These are phyloP conservation scores for Sakesphorus luctuosus DNA, from an alignment of 2,113 vertebrate genomes.

Conservation along the genomic window DNA sequence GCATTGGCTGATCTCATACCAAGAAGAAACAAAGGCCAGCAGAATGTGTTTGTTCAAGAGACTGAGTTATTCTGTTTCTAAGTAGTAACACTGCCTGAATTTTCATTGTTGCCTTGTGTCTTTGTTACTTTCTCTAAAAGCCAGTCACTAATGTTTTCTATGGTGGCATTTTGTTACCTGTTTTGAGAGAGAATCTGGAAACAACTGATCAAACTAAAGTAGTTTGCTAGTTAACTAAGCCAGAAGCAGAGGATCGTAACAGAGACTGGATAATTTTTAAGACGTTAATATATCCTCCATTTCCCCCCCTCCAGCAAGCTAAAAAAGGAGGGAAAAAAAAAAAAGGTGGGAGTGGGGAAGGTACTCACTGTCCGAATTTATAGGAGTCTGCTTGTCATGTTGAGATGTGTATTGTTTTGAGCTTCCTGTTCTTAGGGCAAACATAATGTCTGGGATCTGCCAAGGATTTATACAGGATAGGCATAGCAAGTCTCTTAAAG, in stretches of 20 bases:
- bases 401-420: not conserved
- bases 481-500: not conserved
- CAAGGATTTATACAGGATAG: not conserved
- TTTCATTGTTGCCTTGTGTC: not conserved
- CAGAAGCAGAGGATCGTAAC: not conserved
- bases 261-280: not conserved
- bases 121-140: not conserved
- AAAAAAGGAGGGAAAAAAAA: not conserved
- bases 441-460: not conserved
- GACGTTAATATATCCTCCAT: not conserved
- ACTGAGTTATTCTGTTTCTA: not conserved
- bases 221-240: not conserved
- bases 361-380: not conserved
- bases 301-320: not conserved
- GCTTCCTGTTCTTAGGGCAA: not conserved
- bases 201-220: not conserved
- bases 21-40: not conserved
- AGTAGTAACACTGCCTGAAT: not conserved
- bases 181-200: not conserved
- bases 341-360: fast-evolving
- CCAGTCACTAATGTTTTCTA: not conserved
- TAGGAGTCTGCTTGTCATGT: not conserved
- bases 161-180: not conserved
- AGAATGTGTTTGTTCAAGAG: not conserved
- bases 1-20: not conserved